Base-by-base conservation (phyloP, 2,888 invertebrate species). In the Oeneis ivallda region DNA sequence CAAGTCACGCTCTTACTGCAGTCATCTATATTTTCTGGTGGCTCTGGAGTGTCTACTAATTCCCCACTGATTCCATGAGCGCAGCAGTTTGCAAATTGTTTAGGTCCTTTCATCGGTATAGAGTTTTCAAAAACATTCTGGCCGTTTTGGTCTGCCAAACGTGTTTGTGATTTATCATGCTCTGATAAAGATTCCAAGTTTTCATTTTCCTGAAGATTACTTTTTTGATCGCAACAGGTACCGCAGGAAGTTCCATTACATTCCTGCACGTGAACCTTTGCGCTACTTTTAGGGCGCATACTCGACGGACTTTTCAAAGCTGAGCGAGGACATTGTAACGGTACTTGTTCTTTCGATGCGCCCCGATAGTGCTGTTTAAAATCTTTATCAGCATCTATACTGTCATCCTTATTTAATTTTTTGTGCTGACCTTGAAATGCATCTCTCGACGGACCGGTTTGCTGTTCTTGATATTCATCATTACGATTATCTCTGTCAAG, bases 1-100 rank as follows among this genome's bases (percentile, higher is more conserved):
- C 62, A 60, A 41, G 32, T 9, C 4, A 13, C 26, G 4, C 57
- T 61, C 7, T 61, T 54, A 1, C 9, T 34, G 17, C 53, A 59
- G 11, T 52, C 34, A 26, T 32, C 32, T n/a, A 5, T 32, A 52
- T 64, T 49, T 34, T 10, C 37, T 17, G 8, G 19, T 5, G 19
- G 7, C 26, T 57, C 49, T 17, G 41, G 47, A 6, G 15, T 15
- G 49, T 56, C 19, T 13, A 47, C 49, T 11, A 56, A 37, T 37
- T 6, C 4, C 43, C 13, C 7, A 50, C 50, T 57, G 0, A 50
- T 50, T 6, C 37, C 54, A 15, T 39, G 43, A 1, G n/a, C 32
- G 11, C 64, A 54, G 13, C 60, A 60, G 17, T 19, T 19, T 26
- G 50, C 13, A 3, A 34, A 11, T 17, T 59, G 41, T 13, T 37